Evolutionary conservation across 2,113 vertebrate species (phyloP), one percentile per base, ranked within the genome.

Genomic region (Eolophus roseicapilla): DNA sequence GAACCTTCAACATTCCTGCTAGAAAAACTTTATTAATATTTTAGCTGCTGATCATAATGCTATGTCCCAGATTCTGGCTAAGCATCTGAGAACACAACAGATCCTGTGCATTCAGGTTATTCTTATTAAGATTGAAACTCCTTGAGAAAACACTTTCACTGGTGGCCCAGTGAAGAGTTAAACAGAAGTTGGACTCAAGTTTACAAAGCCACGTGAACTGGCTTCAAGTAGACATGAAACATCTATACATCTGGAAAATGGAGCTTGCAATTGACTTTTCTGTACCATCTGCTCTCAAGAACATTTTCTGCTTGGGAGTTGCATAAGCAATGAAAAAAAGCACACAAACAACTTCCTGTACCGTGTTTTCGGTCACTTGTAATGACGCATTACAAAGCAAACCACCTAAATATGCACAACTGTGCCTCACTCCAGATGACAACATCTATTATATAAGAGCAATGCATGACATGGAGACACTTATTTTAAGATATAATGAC

Each of bases 241-340:
- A 97, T 97, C 96, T 94, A 95, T 95, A 80, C 97, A 98, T 98
- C 98, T 98, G 97, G 97, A 98, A 98, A 97, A 96, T 78, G 94
- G 93, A 97, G 96, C 91, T 94, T 97, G 91, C 96, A 97, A 93
- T 70, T 96, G 97, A 97, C 95, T 97, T 92, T 96, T 97, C 95
- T 96, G 96, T 97, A 98, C 97, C 97, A 98, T 98, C 98, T 98
- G 98, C 96, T 97, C 92, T 96, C 93, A 97, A 98, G 97, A 98
- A 98, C 96, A 98, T 95, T 97, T 98, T 98, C 97, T 97, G 97
- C 97, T 98, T 95, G 96, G 78, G 95, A 98, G 96, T 96, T 98
- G 96, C 96, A 98, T 97, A 97, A 97, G 92, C 95, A 96, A 97
- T 87, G 96, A 95, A 98, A 97, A 97, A 94, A 96, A 75, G 52